Percentiles rank a stretch among this genome's conserved stretches.
These are phyloP conservation scores for Dyspetes luteomarginatus DNA, from an alignment of 2,888 invertebrate genomes.

Conservation along the genomic window DNA sequence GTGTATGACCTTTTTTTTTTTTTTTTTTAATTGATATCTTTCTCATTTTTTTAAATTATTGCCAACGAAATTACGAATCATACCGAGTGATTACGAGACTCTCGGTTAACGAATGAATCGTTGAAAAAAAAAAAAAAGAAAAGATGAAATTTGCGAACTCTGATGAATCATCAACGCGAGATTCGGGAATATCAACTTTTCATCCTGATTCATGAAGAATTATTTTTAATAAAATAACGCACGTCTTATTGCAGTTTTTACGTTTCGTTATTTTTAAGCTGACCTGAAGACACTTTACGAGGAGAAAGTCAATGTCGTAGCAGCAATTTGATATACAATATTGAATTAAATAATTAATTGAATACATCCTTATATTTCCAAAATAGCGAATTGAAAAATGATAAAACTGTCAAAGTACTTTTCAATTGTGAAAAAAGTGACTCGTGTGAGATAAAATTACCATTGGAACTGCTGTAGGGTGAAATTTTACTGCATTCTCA, in stretches of 20 bases:
- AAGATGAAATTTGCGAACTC: not conserved
- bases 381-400: no score
- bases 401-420: no score
- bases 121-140: constrained; percentile 7
- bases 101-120: constrained; percentile 31
- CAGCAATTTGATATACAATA: no score
- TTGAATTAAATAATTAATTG: no score
- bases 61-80: constrained; percentile 25
- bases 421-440: no score
- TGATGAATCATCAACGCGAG: not conserved
- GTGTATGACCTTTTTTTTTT: constrained; percentile 36
- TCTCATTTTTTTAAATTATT: constrained; percentile 10
- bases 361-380: no score
- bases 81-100: not conserved
- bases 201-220: not conserved
- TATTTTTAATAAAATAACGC: not conserved
- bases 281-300: no score
- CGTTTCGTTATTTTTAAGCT: no score
- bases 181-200: not conserved
- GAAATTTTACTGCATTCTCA: no score
- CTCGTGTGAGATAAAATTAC: no score
- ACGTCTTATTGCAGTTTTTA: not conserved
- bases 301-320: no score
- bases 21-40: not conserved
- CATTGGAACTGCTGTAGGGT: no score